Evolutionary conservation across 2,888 invertebrate species (phyloP).

Genomic region (Campopleginae sp.): DNA sequence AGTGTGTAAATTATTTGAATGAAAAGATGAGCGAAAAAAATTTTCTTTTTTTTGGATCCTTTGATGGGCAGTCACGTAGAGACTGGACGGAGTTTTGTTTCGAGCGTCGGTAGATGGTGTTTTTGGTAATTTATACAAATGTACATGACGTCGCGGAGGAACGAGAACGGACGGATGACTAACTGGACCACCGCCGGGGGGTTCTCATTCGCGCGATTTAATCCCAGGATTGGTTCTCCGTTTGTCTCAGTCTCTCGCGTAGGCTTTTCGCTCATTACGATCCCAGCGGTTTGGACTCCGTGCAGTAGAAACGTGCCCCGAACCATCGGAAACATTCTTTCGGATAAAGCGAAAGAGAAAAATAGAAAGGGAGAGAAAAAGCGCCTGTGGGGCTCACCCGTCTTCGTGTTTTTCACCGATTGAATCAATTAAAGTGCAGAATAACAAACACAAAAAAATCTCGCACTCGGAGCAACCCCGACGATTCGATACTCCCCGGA

Average conservation of each 20-base stretch:
- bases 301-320: constrained; percentile 40
- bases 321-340: constrained; percentile 49
- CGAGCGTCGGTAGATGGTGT: neutral
- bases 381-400: constrained; percentile 72
- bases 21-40: neutral
- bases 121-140: constrained; percentile 21
- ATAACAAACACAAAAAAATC: constrained; percentile 55
- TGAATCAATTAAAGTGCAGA: constrained; percentile 83
- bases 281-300: constrained; percentile 36
- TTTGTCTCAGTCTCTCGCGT: neutral
- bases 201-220: constrained; percentile 42
- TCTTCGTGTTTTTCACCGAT: constrained; percentile 84
- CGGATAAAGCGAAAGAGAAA: constrained; percentile 57
- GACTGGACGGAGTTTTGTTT: constrained; percentile 1
- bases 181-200: constrained; percentile 11
- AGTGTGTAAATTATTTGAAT: neutral
- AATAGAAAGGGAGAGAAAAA: constrained; percentile 62
- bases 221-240: constrained; percentile 32
- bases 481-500: constrained; percentile 63
- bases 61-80: neutral
- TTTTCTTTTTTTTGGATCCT: neutral
- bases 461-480: constrained; percentile 49
- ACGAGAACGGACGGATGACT: constrained; percentile 7
- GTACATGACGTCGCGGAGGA: neutral
- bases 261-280: constrained; percentile 27